Conservation (phyloP, 2,797 vertebrate genomes). For the Atherinosoma microstoma region DNA sequence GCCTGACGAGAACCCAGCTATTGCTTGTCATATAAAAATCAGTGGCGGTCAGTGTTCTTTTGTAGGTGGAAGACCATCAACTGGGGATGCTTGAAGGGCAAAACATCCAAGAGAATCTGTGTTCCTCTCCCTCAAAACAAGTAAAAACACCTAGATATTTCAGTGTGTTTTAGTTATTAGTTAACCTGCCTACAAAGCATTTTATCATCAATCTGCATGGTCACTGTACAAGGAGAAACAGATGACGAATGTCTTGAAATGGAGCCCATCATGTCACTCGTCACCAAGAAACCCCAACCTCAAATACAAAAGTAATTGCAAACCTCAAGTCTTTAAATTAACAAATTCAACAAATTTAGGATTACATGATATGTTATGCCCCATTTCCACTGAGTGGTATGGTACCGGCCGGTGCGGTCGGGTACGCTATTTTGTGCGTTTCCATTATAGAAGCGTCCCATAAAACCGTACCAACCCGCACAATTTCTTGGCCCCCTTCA, state of each 20-base stretch:
- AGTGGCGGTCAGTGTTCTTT: constrained; percentile 13
- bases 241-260: not conserved
- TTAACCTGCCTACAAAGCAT: constrained; percentile 6
- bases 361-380: not conserved
- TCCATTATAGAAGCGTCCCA: too few species aligned
- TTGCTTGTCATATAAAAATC: constrained; percentile 26
- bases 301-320: not conserved
- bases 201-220: constrained; percentile 1
- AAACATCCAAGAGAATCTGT: constrained; percentile 1
- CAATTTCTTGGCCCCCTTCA: too few species aligned
- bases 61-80: constrained; percentile 14
- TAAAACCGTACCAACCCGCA: too few species aligned
- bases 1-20: constrained; percentile 32
- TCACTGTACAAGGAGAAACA: not conserved
- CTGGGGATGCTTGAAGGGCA: not conserved
- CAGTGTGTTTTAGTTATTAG: not conserved
- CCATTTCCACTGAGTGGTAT: too few species aligned
- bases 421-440: too few species aligned
- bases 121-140: not conserved
- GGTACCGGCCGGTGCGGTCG: too few species aligned
- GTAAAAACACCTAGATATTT: not conserved
- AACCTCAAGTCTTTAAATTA: not conserved
- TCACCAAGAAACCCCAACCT: not conserved
- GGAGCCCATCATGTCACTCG: not conserved
- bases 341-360: not conserved